Percentiles rank a stretch among this genome's conserved stretches.
phyloP scores from a whole-genome alignment of 2,888 invertebrate species.

The Drosophila nr. perissopoda region DNA sequence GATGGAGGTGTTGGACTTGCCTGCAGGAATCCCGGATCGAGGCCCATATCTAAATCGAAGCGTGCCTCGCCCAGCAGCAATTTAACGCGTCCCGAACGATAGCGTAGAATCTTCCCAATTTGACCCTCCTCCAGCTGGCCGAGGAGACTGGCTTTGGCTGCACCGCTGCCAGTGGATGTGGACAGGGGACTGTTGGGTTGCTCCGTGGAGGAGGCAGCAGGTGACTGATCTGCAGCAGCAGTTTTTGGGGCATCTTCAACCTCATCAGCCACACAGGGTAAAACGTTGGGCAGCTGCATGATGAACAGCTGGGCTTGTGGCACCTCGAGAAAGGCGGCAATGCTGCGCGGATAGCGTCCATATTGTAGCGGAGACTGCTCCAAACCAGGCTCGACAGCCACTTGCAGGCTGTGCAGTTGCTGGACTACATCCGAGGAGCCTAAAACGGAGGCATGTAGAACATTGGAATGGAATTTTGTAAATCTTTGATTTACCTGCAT shows the following conservation, averaged over 20 bases:
- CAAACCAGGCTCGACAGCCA: slow-evolving; percentile 51
- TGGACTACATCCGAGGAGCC: slow-evolving; percentile 65
- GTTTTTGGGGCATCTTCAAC: slow-evolving; percentile 29
- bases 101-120: slow-evolving; percentile 87
- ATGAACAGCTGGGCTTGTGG: slow-evolving; percentile 81
- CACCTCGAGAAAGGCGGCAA: slow-evolving; percentile 76
- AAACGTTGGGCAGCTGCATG: slow-evolving; percentile 79
- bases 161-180: slow-evolving; percentile 5
- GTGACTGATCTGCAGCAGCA: slow-evolving; percentile 16
- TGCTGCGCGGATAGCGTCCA: slow-evolving; percentile 78
- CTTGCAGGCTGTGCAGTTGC: slow-evolving; percentile 69
- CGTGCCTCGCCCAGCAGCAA: slow-evolving; percentile 86
- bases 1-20: slow-evolving; percentile 23
- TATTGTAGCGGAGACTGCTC: slow-evolving; percentile 56
- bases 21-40: slow-evolving; percentile 87
- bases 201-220: slow-evolving; percentile 11
- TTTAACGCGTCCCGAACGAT: slow-evolving; percentile 87
- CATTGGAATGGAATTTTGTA: background rate
- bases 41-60: slow-evolving; percentile 87
- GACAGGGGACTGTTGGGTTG: slow-evolving; percentile 38
- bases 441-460: background rate
- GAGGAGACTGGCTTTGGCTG: slow-evolving; percentile 56
- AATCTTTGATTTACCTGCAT: slow-evolving; percentile 26
- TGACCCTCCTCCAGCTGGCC: slow-evolving; percentile 86
- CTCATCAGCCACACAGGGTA: slow-evolving; percentile 71